Conservation (phyloP, 2,113 vertebrate species). For the Oreochromis niloticus region DNA sequence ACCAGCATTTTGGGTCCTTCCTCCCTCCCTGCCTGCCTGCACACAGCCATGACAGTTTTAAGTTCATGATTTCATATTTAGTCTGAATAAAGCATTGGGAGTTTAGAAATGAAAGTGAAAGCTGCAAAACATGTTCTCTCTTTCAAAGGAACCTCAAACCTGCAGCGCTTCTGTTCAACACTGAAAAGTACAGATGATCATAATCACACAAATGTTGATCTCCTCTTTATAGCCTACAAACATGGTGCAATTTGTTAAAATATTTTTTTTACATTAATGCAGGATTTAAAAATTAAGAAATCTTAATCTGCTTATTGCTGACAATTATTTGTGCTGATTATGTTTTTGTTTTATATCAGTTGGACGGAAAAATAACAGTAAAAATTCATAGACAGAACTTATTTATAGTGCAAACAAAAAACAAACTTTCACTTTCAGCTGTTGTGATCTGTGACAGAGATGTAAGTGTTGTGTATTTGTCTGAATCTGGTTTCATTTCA, state of each 20-base stretch:
- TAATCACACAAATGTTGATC: background rate
- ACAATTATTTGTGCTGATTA: background rate
- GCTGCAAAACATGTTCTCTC: background rate
- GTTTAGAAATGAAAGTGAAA: background rate
- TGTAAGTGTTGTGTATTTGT: background rate
- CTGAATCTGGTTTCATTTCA: background rate
- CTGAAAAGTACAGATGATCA: background rate
- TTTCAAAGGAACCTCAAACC: background rate
- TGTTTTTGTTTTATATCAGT: background rate
- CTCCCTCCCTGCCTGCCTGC: background rate
- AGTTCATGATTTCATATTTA: background rate
- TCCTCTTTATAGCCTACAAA: background rate
- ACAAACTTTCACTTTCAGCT: background rate
- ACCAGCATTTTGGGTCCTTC: background rate
- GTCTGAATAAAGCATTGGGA: background rate
- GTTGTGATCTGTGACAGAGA: background rate
- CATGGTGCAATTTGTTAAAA: background rate
- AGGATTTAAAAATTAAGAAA: background rate
- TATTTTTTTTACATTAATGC: background rate
- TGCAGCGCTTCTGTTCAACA: background rate
- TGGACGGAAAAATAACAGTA: background rate
- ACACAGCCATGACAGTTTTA: background rate
- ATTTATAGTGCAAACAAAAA: background rate
- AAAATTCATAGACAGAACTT: background rate
- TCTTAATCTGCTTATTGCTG: background rate